Base-by-base conservation (phyloP, 2,113 vertebrate genomes). In the Herpetotheres cachinnans region DNA sequence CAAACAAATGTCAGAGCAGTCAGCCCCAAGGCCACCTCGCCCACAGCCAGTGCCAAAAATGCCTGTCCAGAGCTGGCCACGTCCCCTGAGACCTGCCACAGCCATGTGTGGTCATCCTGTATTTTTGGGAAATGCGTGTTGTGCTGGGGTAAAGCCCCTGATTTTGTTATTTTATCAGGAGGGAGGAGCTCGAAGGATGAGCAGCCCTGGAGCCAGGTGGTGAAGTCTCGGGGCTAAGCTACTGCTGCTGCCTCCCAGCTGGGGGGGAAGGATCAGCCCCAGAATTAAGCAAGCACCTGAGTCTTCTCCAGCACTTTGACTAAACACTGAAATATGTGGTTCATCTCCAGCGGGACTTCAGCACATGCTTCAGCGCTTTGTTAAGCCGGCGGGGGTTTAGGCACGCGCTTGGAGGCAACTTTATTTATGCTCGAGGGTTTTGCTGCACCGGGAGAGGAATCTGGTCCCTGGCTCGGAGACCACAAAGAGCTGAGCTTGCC, bases 1-100 rank as follows among this genome's bases (percentile, higher is more conserved):
- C 80, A 92, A 96, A 76, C 81, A 94, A 71, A 63, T 83, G 70
- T 89, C 94, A 93, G 44, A 71, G 47, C 5, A 38, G 27, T 40
- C 44, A 0, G 82, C 89, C 67, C 79, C 73, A 86, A 86, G 79
- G 77, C 89, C 59, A 36, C 30, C 82, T 29, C 2, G 9, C 36
- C 69, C 0, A 1, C 27, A 26, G 62, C 44, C 3, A 0, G 25
- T 76, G 91, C 89, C 91, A 89, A 42, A 94, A 92, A 47, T 2
- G 5, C 49, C 71, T 92, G 40, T 80, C n/a, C 13, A 6, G 91
- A 86, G 67, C 76, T 3, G 4, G n/a, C 74, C 7, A 0, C 1
- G 0, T 71, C 61, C 74, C 74, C 49, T 1, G 29, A 34, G 87
- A 59, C 13, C 34, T 62, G 49, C 65, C 2, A 1, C 7, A 29